Evolutionary conservation across 1,140 invertebrate species (phyloP), one percentile per base, ranked within the genome.

Genomic region (Solen grandis): DNA sequence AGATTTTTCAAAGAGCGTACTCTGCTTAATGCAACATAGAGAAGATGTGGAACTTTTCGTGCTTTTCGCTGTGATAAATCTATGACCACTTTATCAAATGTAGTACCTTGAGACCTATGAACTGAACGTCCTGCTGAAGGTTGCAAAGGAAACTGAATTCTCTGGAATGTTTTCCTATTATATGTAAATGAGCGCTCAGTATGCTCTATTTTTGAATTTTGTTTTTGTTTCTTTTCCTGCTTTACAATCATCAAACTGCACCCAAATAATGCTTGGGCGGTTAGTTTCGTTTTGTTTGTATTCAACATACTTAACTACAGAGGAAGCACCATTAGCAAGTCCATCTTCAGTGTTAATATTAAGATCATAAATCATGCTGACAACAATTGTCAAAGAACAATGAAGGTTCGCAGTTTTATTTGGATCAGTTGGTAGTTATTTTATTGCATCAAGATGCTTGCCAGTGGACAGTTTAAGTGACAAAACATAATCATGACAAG

Each of bases 211-310:
- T 19, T 55, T 55, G 27, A 8, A 55, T n/a, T 55, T 55, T 27
- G 19, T 8, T 5, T 27, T 5, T 8, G 54, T 55, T 55, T 55
- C 54, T 66, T 29, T 38, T 22, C 70, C 70, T 46, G 72, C 35
- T 59, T 72, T 68, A 16, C 13, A 5, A 59, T 75, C 79, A 66
- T 57, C 52, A 81, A 81, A 75, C 35, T 50, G 33, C 3, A 81
- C 79, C 79, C 79, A 81, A 16, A 80, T 29, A 54, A 81, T 81
- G n/a, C n/a, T n/a, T n/a, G n/a, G n/a, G n/a, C n/a, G n/a, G n/a
- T n/a, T n/a, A n/a, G n/a, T n/a, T n/a, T 63, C 22, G 14, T 54
- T 52, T n/a, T 31, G 1, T 70, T 65, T 62, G 41, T 80, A 72
- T 74, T 81, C 79, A 35, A 81, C 74, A 66, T 63, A 50, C 59